Evolutionary conservation across 2,888 invertebrate species (phyloP).

Genomic region (Parnassius mnemosyne): DNA sequence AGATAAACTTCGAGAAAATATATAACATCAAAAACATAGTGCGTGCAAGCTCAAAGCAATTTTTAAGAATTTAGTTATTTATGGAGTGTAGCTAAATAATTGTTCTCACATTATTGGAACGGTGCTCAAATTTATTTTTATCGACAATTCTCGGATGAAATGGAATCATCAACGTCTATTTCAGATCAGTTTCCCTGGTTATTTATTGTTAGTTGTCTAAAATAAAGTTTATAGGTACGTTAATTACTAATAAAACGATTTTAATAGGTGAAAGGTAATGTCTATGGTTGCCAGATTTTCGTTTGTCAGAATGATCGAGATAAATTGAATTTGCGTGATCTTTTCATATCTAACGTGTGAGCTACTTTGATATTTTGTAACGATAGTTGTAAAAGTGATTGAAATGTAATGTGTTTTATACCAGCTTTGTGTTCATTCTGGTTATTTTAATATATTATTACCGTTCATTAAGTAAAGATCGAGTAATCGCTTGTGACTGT

Average conservation of each 20-base stretch:
- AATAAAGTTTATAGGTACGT: slow-evolving; percentile 16
- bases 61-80: slow-evolving; percentile 35
- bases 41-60: slow-evolving; percentile 26
- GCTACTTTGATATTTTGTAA: neutral
- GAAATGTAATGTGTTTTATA: too few species aligned
- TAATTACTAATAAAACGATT: slow-evolving; percentile 14
- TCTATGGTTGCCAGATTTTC: slow-evolving; percentile 1
- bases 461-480: too few species aligned
- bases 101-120: slow-evolving; percentile 40
- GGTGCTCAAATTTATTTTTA: slow-evolving; percentile 42
- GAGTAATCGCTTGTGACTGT: too few species aligned
- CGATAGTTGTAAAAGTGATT: neutral
- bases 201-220: slow-evolving; percentile 18
- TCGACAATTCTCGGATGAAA: slow-evolving; percentile 31
- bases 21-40: slow-evolving; percentile 13
- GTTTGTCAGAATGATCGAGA: neutral
- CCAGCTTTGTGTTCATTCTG: too few species aligned
- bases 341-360: slow-evolving; percentile 2
- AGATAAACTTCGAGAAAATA: too few species aligned
- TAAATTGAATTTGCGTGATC: slow-evolving; percentile 15
- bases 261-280: slow-evolving; percentile 23
- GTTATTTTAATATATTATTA: too few species aligned
- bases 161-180: slow-evolving; percentile 10
- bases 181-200: slow-evolving; percentile 23
- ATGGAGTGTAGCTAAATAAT: slow-evolving; percentile 52